Base-by-base conservation (phyloP, 1,140 invertebrate species). In the Trachymyrmex septentrionalis region DNA sequence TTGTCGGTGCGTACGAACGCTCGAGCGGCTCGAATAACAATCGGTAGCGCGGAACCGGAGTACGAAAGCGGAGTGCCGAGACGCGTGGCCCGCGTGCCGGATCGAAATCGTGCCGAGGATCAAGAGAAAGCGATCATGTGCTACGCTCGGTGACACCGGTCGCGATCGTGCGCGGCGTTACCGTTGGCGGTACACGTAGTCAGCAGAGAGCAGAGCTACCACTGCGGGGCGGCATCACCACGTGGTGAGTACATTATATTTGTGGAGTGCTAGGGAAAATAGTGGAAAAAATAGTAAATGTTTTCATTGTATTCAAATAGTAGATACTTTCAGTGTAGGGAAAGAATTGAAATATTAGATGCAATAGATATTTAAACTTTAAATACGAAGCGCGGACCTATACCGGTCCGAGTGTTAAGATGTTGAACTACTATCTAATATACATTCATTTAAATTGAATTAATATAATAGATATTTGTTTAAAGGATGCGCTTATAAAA, bases 91-190 rank as follows among this genome's bases (percentile, higher is more conserved):
- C 44, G 48, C 76, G 30, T 14, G 67, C 53, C 53, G 59, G 27
- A 64, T 78, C 76, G 76, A 34, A 71, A 57, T 69, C 34, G 34
- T 44, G 61, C 44, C 71, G 66, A 21, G 66, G 63, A 88, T 88
- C 82, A 86, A 89, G 87, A 76, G 71, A 57, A 67, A 86, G 82
- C 78, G 80, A 72, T 44, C 55, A 48, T 72, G 66, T 44, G 69
- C 67, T 64, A 61, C 53, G 71, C 69, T 71, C 91, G 91, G 91
- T 92, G 91, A 92, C 90, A 92, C 71, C 90, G 90, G 91, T 86
- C 72, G 85, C 73, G 66, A 48, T 87, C 67, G 75, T 73, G 85
- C 85, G 80, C 64, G 86, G 87, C 87, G 82, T 69, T 88, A 86
- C 69, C 80, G 77, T 86, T 78, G 78, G 44, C 55, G 85, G 61